phyloP scores from a whole-genome alignment of 1,140 invertebrate genomes.

The Ceratina australensis region DNA sequence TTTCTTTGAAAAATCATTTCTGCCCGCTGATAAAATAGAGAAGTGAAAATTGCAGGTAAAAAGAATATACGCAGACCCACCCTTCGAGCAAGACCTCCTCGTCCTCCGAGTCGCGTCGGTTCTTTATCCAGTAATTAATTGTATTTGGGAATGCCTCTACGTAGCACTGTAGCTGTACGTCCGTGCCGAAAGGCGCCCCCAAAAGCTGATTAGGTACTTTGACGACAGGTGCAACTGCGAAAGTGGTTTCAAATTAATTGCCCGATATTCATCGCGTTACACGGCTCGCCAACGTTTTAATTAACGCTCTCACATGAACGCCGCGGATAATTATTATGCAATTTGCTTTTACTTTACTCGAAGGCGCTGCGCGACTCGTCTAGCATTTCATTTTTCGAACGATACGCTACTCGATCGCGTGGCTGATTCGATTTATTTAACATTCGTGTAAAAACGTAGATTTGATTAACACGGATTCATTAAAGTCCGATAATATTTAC shows the following conservation, averaged over 20 bases:
- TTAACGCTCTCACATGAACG: not conserved
- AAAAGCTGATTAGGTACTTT: constrained; percentile 91
- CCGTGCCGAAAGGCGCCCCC: constrained; percentile 88
- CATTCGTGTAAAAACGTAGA: too few species aligned
- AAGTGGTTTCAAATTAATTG: constrained; percentile 46
- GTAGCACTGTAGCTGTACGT: constrained; percentile 89
- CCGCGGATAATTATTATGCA: not conserved
- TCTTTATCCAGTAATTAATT: constrained; percentile 91
- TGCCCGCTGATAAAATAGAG: too few species aligned
- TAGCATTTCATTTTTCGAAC: too few species aligned
- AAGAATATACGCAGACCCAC: constrained; percentile 77
- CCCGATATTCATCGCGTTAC: constrained; percentile 37
- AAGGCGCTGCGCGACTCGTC: too few species aligned
- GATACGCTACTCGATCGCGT: too few species aligned
- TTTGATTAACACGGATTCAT: not conserved
- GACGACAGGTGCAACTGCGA: constrained; percentile 88
- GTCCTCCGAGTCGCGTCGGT: constrained; percentile 77
- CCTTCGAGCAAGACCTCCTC: constrained; percentile 90
- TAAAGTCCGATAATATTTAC: not conserved
- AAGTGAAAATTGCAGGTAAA: not conserved
- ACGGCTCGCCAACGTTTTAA: constrained; percentile 17
- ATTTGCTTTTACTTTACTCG: constrained; percentile 5
- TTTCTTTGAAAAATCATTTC: too few species aligned
- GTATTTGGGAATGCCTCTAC: constrained; percentile 91
- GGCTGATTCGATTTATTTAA: too few species aligned